Evolutionary conservation across 2,888 invertebrate species (phyloP), one percentile per base, ranked within the genome.

Genomic region (Hermaeophaga mercurialis): DNA sequence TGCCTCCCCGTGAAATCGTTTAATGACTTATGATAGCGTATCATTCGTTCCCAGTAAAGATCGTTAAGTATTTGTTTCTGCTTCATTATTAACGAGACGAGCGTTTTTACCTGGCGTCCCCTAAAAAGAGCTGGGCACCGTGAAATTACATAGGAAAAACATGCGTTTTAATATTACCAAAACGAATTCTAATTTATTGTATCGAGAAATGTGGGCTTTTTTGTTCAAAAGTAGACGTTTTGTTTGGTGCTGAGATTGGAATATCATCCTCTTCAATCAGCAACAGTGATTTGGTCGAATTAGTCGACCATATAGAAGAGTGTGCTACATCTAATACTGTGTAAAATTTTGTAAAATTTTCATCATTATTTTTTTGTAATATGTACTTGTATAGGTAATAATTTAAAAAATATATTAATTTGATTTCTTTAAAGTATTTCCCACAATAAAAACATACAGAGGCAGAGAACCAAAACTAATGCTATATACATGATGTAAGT

Each of bases 121-220:
- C 22, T 45, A 49, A 48, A 54, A 44, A 49, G 26, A 19, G 17
- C 54, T 54, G 58, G 50, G n/a, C 41, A 60, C 62, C 64, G 53
- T 64, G 60, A 66, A 66, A 66, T 66, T 66, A 55, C 49, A 59
- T 59, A 61, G 49, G 53, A 59, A 58, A 61, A 64, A 64, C 64
- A 63, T 58, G 58, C 61, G 62, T 57, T 61, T 59, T 44, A 47
- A 53, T 58, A 59, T 62, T 62, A 64, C 65, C 56, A 56, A 61
- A 61, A 61, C 63, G 58, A 61, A 63, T 58, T 58, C 34, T 64
- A 63, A 66, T 66, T 66, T 59, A 66, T 62, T 63, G 59, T 54
- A 38, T 54, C 48, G 49, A 49, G 39, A 33, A 53, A 33, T 39
- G 45, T 45, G 28, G 46, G 50, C 54, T 53, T 49, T 58, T 54